Evolutionary conservation across 2,888 invertebrate species (phyloP), one percentile per base, ranked within the genome.

Genomic region (Tenthredo notha): DNA sequence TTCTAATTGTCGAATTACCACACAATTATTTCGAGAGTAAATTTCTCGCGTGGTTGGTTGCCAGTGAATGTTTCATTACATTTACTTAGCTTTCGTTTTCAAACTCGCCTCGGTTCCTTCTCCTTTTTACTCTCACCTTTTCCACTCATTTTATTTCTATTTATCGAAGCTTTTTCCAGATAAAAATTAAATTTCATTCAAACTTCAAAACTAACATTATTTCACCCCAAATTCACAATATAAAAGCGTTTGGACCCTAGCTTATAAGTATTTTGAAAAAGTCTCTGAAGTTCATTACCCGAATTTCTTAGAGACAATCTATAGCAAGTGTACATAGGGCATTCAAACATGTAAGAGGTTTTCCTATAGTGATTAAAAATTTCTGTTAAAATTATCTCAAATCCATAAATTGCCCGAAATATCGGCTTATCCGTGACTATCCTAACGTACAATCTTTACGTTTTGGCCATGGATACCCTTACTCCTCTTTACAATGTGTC

Each of bases 1-100:
- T 80, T 80, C 58, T 80, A 80, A 37, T 61, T 80, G 80, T 61
- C 61, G 61, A 61, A 61, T 80, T 80, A 80, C 37, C 40, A 80
- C 58, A 21, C 40, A 58, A 80, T 80, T 58, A 58, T 58, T 58
- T 37, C 40, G 12, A 61, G 80, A 18, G 80, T 80, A 40, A 58
- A 58, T 61, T 80, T 61, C 40, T 61, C 58, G 61, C 80, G 10
- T 61, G 21, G 80, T 37, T 40, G 37, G 61, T 21, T 61, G 61
- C 58, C 61, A 25, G n/a, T 40, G 61, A 61, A 61, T 80, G 25
- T 61, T 80, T 37, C 25, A 80, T 80, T 61, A 40, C 33, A 77
- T 33, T 77, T 77, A 77, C 18, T 54, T 18, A 33, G 47, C 50
- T 21, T 18, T 12, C 77, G 54, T 25, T 54, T 77, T 77, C 29